Percentiles rank a stretch among this genome's conserved stretches.
These are phyloP conservation scores for Piezodorus guildinii DNA, from an alignment of 1,140 invertebrate genomes.

Conservation along the genomic window DNA sequence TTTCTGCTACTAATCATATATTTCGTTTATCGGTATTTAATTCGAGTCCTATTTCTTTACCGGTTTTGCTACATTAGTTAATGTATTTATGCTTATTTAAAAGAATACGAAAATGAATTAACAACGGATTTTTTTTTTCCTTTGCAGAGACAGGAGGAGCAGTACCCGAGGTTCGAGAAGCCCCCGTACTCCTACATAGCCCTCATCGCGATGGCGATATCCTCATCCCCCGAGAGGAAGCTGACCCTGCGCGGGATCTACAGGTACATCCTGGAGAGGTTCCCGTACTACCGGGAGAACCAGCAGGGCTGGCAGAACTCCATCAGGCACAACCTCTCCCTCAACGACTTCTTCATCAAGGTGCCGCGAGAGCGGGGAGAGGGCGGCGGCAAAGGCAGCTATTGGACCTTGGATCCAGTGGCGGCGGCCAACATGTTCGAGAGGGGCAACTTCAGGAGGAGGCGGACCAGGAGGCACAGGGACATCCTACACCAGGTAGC, in stretches of 20 bases:
- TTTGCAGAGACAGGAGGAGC: background rate
- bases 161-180: conserved; percentile 52
- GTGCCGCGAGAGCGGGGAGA: conserved; percentile 69
- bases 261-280: conserved; percentile 89
- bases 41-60: too few relatives aligned
- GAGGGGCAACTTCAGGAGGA: conserved; percentile 51
- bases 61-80: too few relatives aligned
- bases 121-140: too few relatives aligned
- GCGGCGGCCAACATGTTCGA: conserved; percentile 95
- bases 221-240: conserved; percentile 82
- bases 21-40: too few relatives aligned
- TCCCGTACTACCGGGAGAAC: conserved; percentile 95
- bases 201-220: conserved; percentile 95
- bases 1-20: too few relatives aligned
- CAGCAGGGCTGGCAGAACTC: conserved; percentile 94
- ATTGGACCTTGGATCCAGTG: conserved; percentile 94
- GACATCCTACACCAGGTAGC: conserved; percentile 10
- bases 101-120: too few relatives aligned
- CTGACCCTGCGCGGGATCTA: conserved; percentile 97
- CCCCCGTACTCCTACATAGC: conserved; percentile 98
- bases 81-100: too few relatives aligned
- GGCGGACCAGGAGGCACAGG: conserved; percentile 27
- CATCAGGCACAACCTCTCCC: conserved; percentile 88
- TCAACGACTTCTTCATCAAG: conserved; percentile 99
- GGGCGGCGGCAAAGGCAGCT: conserved; percentile 91